Conservation (phyloP, 2,888 invertebrate species). For the Hypselothyrea guttata region DNA sequence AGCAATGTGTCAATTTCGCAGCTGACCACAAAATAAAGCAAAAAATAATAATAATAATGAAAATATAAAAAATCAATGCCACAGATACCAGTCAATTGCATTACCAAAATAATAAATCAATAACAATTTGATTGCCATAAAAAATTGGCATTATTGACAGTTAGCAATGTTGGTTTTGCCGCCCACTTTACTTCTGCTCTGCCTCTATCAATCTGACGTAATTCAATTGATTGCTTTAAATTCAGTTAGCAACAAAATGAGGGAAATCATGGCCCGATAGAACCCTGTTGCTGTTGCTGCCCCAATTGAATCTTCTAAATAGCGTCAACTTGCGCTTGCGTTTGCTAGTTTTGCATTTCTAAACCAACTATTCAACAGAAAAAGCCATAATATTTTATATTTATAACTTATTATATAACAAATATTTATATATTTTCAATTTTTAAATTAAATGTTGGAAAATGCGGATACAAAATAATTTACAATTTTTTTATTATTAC, state of each 20-base stretch:
- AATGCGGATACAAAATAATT: too few relatives aligned
- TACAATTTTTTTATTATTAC: too few relatives aligned
- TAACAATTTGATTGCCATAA: conserved; percentile 51
- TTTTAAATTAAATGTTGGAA: too few relatives aligned
- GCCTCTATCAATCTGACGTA: conserved; percentile 49
- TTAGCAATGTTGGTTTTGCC: conserved; percentile 10
- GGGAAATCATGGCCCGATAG: conserved; percentile 7
- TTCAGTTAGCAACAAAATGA: conserved; percentile 44
- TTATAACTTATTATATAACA: too few relatives aligned
- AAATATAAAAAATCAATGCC: conserved; percentile 6
- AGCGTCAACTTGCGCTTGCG: conserved; percentile 8
- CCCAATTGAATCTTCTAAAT: conserved; percentile 57
- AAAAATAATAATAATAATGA: too few relatives aligned
- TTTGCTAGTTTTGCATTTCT: conserved; percentile 1
- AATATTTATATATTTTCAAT: too few relatives aligned
- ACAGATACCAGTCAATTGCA: conserved; percentile 53
- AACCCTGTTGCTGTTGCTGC: conserved; percentile 8
- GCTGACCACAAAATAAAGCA: conserved; percentile 3
- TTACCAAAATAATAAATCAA: conserved; percentile 74
- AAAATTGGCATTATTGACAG: conserved; percentile 66
- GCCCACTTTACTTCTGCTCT: not conserved
- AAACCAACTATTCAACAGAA: too few relatives aligned
- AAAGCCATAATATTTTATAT: too few relatives aligned
- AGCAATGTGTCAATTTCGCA: conserved; percentile 6
- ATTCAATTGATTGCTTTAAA: conserved; percentile 66